Conservation (phyloP, 2,888 invertebrate species). For the Apoderus coryli region DNA sequence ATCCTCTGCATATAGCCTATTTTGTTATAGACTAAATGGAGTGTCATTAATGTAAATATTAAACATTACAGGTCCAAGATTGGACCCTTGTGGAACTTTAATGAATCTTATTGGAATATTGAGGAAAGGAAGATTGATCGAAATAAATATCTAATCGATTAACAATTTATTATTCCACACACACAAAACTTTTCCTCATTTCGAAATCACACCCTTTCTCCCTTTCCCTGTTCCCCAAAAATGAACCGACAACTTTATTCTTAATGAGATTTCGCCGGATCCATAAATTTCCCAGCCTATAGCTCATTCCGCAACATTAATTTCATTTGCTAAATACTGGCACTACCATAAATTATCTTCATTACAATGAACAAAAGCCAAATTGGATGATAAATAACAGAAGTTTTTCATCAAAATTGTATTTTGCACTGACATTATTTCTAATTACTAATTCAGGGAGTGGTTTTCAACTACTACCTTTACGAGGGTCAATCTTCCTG, state of each 20-base stretch:
- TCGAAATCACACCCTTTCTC: conserved; percentile 7
- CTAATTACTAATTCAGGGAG: no score
- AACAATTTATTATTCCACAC: no score
- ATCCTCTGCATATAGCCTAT: no score
- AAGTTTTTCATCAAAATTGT: no score
- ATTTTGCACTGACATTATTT: no score
- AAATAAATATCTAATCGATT: no score
- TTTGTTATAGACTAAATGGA: no score
- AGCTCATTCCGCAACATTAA: conserved; percentile 37
- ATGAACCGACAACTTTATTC: conserved; percentile 36
- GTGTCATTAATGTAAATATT: no score
- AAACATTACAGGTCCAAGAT: no score
- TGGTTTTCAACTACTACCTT: no score
- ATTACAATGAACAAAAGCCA: conserved; percentile 34
- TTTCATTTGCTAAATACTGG: conserved; percentile 36
- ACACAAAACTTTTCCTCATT: conserved; percentile 12
- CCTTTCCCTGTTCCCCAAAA: conserved; percentile 21
- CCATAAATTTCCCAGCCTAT: conserved; percentile 36
- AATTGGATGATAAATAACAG: conserved; percentile 33
- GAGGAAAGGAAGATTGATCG: no score
- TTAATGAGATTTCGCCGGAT: conserved; percentile 37
- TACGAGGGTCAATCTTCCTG: no score
- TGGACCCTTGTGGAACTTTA: neutral
- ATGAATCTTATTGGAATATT: neutral
- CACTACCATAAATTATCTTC: conserved; percentile 36